Base-by-base conservation (phyloP, 2,797 vertebrate genomes). In the Hylomyscus alleni region DNA sequence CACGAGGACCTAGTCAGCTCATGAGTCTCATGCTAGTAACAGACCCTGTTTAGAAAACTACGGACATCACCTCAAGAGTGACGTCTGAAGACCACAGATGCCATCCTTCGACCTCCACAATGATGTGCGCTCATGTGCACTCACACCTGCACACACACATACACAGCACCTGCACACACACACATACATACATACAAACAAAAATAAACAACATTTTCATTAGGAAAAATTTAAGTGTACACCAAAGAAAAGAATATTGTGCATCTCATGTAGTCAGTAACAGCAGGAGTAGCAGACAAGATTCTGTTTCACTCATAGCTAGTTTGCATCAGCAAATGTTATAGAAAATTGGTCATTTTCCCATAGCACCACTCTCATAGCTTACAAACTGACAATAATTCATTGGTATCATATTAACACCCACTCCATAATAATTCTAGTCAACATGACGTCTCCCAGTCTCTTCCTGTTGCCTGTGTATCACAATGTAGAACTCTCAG, bases 351-450 rank as follows among this genome's bases (percentile, higher is more conserved):
- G 83, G 88, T 86, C 91, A 89, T 24, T 60, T 62, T 94, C 91
- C 15, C 65, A 56, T 65, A 91, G 54, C 11, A 6, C 56, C 44
- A 95, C 91, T 93, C 84, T 84, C 78, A 75, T 62, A 44, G 52
- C 47, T 95, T 85, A 82, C 94, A 85, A 86, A 89, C 72, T 75
- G 78, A 89, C 44, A 86, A 3, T 60, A 84, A 87, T 80, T 83
- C 15, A 62, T 87, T 87, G 26, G 37, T 62, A 44, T 96, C 72
- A 73, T 58, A 52, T 26, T 85, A 87, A 56, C 47, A 90, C 44
- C 31, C 20, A 73, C 40, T 52, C 20, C 3, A 19, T 89, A 92
- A 65, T 62, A 82, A 26, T 29, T 6, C 24, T 44, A 26, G 73
- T 76, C 40, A 47, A 1, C 26, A 24, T 76, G 40, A 2, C 26